These are phyloP conservation scores for Oryzias curvinotus DNA, from an alignment of 2,113 vertebrate genomes.

Conservation along the genomic window DNA sequence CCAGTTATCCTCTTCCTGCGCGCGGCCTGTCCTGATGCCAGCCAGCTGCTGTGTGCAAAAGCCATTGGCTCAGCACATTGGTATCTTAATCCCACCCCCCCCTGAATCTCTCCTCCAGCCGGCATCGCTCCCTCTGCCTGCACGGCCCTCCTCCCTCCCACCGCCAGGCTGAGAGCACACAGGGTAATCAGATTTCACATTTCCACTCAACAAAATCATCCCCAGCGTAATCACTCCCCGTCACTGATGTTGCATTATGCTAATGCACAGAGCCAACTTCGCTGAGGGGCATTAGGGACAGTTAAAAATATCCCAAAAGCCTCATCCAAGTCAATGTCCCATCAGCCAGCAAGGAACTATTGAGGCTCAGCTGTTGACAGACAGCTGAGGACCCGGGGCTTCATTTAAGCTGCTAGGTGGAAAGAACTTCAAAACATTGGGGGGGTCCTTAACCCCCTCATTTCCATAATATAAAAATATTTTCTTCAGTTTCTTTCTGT, in stretches of 20 bases:
- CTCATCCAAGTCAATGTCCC: slow-evolving; percentile 14
- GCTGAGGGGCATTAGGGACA: slow-evolving; percentile 43
- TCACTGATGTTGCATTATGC: slow-evolving; percentile 58
- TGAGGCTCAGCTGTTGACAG: not conserved
- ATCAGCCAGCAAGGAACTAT: not conserved
- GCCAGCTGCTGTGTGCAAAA: slow-evolving; percentile 69
- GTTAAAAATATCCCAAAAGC: slow-evolving; percentile 46
- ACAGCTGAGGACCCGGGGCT: not conserved
- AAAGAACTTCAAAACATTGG: no score
- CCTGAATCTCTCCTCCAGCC: slow-evolving; percentile 41
- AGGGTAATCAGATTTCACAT: slow-evolving; percentile 79
- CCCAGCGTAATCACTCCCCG: slow-evolving; percentile 57
- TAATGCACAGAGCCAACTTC: slow-evolving; percentile 35
- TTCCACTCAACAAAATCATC: slow-evolving; percentile 75
- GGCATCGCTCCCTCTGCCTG: slow-evolving; percentile 13
- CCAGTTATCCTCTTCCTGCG: slow-evolving; percentile 47
- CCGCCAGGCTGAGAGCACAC: slow-evolving; percentile 37
- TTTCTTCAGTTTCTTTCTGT: no score
- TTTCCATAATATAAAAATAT: no score
- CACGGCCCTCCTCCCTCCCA: slow-evolving; percentile 15
- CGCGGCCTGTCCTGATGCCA: slow-evolving; percentile 61
- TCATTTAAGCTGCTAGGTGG: no score
- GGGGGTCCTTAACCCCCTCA: no score
- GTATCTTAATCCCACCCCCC: slow-evolving; percentile 60
- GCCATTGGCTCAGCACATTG: slow-evolving; percentile 73